Percentiles rank a stretch among this genome's conserved stretches.
These are phyloP conservation scores for Cataglyphis altisquamis DNA, from an alignment of 2,888 invertebrate genomes.

Conservation along the genomic window DNA sequence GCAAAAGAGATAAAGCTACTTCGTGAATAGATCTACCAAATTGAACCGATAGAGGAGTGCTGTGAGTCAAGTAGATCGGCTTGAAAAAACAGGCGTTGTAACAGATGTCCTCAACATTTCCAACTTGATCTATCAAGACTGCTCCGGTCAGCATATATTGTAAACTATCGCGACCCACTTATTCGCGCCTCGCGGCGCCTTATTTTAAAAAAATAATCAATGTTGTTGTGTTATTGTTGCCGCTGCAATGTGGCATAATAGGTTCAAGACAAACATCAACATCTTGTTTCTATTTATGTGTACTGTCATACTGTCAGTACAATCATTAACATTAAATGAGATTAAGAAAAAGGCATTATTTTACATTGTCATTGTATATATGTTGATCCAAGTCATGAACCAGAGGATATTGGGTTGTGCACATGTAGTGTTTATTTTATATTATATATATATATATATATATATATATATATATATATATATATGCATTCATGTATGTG, in stretches of 20 bases:
- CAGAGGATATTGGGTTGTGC: slow-evolving; percentile 79
- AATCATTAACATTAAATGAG: slow-evolving; percentile 78
- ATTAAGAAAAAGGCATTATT: slow-evolving; percentile 76
- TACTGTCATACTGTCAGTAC: slow-evolving; percentile 71
- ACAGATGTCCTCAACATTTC: slow-evolving; percentile 68
- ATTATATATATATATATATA: slow-evolving; percentile 66
- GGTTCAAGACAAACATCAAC: slow-evolving; percentile 84
- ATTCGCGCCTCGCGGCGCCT: slow-evolving; percentile 78
- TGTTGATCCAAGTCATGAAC: slow-evolving; percentile 82
- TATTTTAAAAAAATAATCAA: slow-evolving; percentile 84
- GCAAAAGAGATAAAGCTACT: slow-evolving; percentile 58
- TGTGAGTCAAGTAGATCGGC: slow-evolving; percentile 69
- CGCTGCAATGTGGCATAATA: slow-evolving; percentile 75
- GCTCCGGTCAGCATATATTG: slow-evolving; percentile 78
- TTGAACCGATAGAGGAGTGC: slow-evolving; percentile 65
- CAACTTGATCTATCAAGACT: slow-evolving; percentile 79
- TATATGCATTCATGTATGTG: slow-evolving; percentile 63
- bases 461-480: slow-evolving; percentile 61
- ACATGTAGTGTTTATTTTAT: slow-evolving; percentile 68
- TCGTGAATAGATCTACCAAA: slow-evolving; percentile 68
- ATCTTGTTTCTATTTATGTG: slow-evolving; percentile 73
- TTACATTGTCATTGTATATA: slow-evolving; percentile 72
- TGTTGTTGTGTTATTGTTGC: slow-evolving; percentile 71
- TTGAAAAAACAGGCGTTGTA: slow-evolving; percentile 66
- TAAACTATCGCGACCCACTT: slow-evolving; percentile 82